A percentile compares a stretch with the other conserved stretches of the same genome.
phyloP scores from a whole-genome alignment of 2,113 vertebrate genomes.

The Oncorhynchus gorbuscha region DNA sequence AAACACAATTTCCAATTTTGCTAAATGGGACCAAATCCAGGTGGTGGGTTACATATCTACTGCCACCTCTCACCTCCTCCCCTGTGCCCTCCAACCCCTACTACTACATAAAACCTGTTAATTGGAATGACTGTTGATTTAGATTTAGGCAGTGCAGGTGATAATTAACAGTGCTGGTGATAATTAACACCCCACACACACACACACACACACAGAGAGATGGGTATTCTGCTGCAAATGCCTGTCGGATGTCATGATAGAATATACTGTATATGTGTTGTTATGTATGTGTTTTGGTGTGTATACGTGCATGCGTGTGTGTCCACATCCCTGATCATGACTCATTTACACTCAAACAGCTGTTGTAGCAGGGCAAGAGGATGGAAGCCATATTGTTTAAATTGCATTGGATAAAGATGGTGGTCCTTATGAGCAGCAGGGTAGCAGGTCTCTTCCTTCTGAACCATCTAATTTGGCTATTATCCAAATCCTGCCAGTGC shows the following conservation, averaged over 20 bases:
- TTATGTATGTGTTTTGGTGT: neutral
- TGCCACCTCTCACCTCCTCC: slow-evolving; percentile 11
- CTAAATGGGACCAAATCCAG: slow-evolving; percentile 27
- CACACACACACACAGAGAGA: neutral
- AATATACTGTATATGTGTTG: neutral
- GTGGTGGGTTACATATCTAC: neutral
- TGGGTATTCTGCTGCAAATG: neutral
- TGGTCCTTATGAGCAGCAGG: slow-evolving; percentile 9
- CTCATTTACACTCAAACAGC: neutral
- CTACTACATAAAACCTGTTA: slow-evolving; percentile 37
- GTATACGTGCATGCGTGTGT: neutral
- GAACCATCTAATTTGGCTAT: too few species aligned
- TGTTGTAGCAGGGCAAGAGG: slow-evolving; percentile 22
- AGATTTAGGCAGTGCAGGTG: slow-evolving; percentile 22
- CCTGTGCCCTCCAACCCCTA: neutral
- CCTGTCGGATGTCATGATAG: neutral
- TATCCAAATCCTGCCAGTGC: too few species aligned
- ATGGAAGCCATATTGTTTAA: slow-evolving; percentile 8
- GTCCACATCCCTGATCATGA: neutral
- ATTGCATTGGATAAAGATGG: slow-evolving; percentile 31
- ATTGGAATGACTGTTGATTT: slow-evolving; percentile 38
- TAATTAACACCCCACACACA: slow-evolving; percentile 12
- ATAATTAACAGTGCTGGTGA: slow-evolving; percentile 39
- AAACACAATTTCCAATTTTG: too few species aligned
- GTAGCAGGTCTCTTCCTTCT: too few species aligned